Conservation (phyloP, 2,113 vertebrate species). For the Pantherophis guttatus region DNA sequence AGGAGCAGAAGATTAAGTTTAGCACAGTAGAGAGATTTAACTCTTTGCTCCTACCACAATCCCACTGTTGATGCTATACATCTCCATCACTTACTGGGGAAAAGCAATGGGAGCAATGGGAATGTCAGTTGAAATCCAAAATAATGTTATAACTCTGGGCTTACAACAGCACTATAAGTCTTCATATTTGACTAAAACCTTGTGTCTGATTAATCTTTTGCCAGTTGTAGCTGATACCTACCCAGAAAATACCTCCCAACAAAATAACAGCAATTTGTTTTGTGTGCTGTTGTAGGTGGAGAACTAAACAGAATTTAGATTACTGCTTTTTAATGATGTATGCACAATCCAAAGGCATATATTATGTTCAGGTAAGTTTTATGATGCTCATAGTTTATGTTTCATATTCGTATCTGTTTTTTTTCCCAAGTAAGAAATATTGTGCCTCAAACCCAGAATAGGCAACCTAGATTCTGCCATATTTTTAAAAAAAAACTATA, state of each 20-base stretch:
- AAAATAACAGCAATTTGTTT: not conserved
- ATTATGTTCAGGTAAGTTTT: slow-evolving; percentile 87
- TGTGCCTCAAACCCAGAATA: not conserved
- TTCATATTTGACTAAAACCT: not conserved
- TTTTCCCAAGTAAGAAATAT: rapidly evolving
- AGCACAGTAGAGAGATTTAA: not conserved
- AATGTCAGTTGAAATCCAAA: not conserved
- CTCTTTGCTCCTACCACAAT: not conserved
- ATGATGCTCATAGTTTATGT: not conserved
- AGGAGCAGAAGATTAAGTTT: not conserved
- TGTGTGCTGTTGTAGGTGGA: slow-evolving; percentile 75
- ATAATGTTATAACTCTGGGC: not conserved
- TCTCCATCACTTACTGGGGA: not conserved
- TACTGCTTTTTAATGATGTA: slow-evolving; percentile 99
- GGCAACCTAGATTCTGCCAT: not conserved
- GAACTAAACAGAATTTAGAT: slow-evolving; percentile 98
- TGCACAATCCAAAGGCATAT: slow-evolving; percentile 94
- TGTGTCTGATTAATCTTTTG: not conserved
- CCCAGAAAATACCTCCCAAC: not conserved
- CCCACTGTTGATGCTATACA: not conserved
- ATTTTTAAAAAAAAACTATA: not conserved
- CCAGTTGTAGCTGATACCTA: not conserved
- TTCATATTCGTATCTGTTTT: not conserved
- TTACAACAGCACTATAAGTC: not conserved
- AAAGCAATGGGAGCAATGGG: not conserved